phyloP scores from a whole-genome alignment of 2,113 vertebrate genomes.

The Etheostoma spectabile region DNA sequence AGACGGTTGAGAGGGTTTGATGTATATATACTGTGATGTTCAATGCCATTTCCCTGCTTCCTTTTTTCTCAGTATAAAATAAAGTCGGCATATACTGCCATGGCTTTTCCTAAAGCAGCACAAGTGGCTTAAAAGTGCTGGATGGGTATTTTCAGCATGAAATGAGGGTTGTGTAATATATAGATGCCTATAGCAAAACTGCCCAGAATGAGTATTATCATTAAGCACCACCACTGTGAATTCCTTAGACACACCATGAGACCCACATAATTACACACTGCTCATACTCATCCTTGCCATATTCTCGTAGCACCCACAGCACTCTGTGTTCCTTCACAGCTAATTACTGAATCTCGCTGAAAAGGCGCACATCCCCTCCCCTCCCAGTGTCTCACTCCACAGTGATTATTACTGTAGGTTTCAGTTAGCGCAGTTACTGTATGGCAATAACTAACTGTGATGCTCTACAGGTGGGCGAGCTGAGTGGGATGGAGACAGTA shows the following conservation, averaged over 20 bases:
- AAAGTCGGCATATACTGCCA: not conserved
- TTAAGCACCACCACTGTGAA: slow-evolving; percentile 69
- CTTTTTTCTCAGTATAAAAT: slow-evolving; percentile 18
- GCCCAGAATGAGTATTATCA: slow-evolving; percentile 75
- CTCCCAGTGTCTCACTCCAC: slow-evolving; percentile 45
- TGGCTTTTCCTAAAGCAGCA: slow-evolving; percentile 36
- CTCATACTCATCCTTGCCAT: slow-evolving; percentile 62
- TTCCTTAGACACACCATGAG: slow-evolving; percentile 67
- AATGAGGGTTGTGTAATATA: slow-evolving; percentile 59
- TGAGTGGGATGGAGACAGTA: slow-evolving; percentile 41
- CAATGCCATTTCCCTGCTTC: slow-evolving; percentile 21
- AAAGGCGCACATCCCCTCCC: slow-evolving; percentile 42
- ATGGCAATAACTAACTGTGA: slow-evolving; percentile 19
- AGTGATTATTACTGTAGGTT: slow-evolving; percentile 61
- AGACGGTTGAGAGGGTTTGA: slow-evolving; percentile 20
- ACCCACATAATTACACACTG: slow-evolving; percentile 79
- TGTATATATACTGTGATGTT: slow-evolving; percentile 38
- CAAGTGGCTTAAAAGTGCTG: slow-evolving; percentile 54
- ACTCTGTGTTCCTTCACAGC: slow-evolving; percentile 65
- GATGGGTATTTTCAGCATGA: slow-evolving; percentile 55
- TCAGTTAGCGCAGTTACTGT: slow-evolving; percentile 35
- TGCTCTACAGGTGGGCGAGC: slow-evolving; percentile 58
- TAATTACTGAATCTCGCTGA: slow-evolving; percentile 76
- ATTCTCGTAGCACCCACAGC: slow-evolving; percentile 65
- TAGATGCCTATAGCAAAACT: slow-evolving; percentile 62